A percentile compares a stretch with the other conserved stretches of the same genome.
phyloP scores from a whole-genome alignment of 2,113 vertebrate genomes.

The Pteronura brasiliensis region DNA sequence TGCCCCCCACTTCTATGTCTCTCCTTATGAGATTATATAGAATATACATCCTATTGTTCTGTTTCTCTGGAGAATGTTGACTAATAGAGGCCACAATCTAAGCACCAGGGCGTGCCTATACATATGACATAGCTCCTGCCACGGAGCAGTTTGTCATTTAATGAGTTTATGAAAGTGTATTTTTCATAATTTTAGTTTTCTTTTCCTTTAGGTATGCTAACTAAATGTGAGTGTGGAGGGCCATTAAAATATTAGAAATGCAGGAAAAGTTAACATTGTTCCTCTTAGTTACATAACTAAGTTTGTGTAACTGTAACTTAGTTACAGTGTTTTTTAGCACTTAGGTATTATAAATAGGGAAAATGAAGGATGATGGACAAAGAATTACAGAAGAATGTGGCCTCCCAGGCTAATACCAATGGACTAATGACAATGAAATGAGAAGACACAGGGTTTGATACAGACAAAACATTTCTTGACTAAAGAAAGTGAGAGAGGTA shows the following conservation, averaged over 20 bases:
- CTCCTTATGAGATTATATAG: background rate
- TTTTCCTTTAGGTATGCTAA: background rate
- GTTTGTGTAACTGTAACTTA: no score
- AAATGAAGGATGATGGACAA: background rate
- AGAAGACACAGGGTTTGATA: background rate
- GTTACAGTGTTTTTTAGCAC: background rate
- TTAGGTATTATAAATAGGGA: background rate
- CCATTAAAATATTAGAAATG: background rate
- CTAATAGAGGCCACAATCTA: background rate
- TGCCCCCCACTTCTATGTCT: background rate
- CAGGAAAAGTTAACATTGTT: background rate
- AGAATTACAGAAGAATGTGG: background rate
- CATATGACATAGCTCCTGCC: background rate
- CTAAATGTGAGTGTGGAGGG: background rate
- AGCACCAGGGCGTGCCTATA: background rate
- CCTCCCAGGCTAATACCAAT: background rate
- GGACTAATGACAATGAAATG: background rate
- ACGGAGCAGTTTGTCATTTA: background rate
- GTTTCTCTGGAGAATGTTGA: background rate
- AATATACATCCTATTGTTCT: background rate
- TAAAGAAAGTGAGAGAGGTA: background rate
- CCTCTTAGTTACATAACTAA: background rate
- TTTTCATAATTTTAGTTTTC: background rate
- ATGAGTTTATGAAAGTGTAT: background rate
- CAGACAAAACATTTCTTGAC: background rate